phyloP scores from a whole-genome alignment of 1,140 invertebrate genomes.

The Neodiprion fabricii region DNA sequence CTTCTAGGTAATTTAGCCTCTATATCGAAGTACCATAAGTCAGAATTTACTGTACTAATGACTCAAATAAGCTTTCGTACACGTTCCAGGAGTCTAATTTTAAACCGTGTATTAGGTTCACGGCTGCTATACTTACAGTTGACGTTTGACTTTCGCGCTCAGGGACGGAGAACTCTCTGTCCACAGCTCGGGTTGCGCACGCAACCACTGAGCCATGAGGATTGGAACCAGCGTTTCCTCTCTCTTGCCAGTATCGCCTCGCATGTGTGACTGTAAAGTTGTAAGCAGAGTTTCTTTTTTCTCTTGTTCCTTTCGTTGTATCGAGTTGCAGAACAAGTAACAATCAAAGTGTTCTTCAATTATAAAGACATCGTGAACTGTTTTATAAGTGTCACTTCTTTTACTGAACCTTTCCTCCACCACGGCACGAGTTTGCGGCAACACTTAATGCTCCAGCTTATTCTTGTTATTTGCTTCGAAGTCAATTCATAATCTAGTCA shows the following conservation, averaged over 20 bases:
- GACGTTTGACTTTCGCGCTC: not conserved
- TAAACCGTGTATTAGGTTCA: no score
- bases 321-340: not conserved
- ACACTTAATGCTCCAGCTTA: not conserved
- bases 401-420: not conserved
- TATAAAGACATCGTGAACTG: not conserved
- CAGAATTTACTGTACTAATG: no score
- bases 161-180: not conserved
- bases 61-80: no score
- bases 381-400: not conserved
- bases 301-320: not conserved
- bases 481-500: no score
- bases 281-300: not conserved
- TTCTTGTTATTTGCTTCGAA: no score
- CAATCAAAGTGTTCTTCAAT: not conserved
- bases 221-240: not conserved
- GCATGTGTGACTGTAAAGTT: not conserved
- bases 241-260: not conserved
- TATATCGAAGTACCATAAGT: no score
- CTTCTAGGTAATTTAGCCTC: no score
- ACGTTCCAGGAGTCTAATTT: no score
- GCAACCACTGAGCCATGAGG: not conserved
- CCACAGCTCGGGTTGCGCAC: not conserved
- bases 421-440: not conserved
- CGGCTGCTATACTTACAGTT: not conserved